phyloP scores from a whole-genome alignment of 2,113 vertebrate species.

The Gambusia affinis region DNA sequence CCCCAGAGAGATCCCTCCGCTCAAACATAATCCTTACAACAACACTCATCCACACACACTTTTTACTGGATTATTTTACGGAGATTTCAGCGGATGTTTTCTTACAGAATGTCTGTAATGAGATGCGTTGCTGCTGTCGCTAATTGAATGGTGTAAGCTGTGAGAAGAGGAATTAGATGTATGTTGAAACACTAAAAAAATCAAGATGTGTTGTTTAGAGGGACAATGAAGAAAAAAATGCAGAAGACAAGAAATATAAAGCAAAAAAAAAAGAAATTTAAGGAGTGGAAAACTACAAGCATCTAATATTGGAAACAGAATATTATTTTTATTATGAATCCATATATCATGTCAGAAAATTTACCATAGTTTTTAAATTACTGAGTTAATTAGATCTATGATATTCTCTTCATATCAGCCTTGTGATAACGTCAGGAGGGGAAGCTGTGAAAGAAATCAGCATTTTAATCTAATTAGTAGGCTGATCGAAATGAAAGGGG shows the following conservation, averaged over 20 bases:
- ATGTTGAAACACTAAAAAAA: neutral
- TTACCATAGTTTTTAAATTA: neutral
- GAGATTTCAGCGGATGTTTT: neutral
- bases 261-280: neutral
- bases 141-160: slow-evolving; percentile 22
- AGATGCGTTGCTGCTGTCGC: neutral
- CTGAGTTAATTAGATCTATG: neutral
- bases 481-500: neutral
- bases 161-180: neutral
- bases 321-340: neutral
- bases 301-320: neutral
- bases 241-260: neutral
- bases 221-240: neutral
- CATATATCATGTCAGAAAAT: neutral
- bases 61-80: slow-evolving; percentile 1
- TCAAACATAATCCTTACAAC: neutral
- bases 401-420: neutral
- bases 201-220: no score
- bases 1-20: slow-evolving; percentile 14
- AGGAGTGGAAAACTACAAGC: neutral
- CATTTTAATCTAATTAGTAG: neutral
- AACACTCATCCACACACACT: neutral
- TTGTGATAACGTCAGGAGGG: neutral
- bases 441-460: neutral
- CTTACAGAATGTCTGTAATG: neutral